Percentiles rank a stretch among this genome's conserved stretches.
Conservation (phyloP, 2,888 invertebrate species). For the Hydraecia micacea region DNA sequence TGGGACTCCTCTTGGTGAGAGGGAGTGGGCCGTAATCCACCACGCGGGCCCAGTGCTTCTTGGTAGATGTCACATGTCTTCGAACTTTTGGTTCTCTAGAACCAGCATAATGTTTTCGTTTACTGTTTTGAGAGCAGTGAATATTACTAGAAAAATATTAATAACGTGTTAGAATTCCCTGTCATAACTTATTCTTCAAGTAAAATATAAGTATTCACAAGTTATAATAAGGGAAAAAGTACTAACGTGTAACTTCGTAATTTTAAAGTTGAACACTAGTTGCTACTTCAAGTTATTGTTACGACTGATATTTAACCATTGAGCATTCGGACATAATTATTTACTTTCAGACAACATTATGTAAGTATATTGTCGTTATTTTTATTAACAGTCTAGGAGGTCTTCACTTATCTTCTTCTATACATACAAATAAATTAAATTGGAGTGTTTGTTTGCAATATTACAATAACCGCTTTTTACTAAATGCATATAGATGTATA, state of each 20-base stretch:
- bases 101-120: not conserved
- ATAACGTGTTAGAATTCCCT: not conserved
- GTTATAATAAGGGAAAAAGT: conserved; percentile 3
- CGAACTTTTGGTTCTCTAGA: too few species aligned
- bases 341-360: not conserved
- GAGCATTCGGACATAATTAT: not conserved
- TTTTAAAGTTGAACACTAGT: conserved; percentile 16
- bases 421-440: too few species aligned
- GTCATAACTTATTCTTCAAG: not conserved
- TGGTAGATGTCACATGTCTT: too few species aligned
- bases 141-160: not conserved
- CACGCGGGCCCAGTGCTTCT: too few species aligned
- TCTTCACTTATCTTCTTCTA: too few species aligned
- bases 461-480: too few species aligned
- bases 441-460: too few species aligned
- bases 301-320: not conserved
- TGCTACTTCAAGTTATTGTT: conserved; percentile 6
- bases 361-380: too few species aligned
- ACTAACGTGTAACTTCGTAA: not conserved
- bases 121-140: not conserved
- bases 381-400: too few species aligned
- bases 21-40: too few species aligned
- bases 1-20: too few species aligned
- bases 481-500: too few species aligned
- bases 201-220: not conserved